These are phyloP conservation scores for Lophius americanus DNA, from an alignment of 2,797 vertebrate genomes.

Conservation along the genomic window DNA sequence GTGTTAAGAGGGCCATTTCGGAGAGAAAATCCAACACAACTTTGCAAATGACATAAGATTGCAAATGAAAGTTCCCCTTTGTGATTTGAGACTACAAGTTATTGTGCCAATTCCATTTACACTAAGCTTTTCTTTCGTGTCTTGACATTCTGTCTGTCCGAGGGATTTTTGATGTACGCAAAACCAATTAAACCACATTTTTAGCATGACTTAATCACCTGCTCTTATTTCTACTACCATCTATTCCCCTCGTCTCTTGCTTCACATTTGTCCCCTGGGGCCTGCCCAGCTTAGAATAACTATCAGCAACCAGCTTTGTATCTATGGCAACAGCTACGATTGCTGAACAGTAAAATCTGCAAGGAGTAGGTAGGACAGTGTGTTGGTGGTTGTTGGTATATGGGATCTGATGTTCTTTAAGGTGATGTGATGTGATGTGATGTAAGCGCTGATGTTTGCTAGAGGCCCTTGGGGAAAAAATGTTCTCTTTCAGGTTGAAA, in stretches of 20 bases:
- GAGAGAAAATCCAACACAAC: neutral
- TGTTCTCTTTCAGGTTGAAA: constrained; percentile 3
- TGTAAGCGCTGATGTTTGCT: neutral
- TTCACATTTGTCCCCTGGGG: constrained; percentile 69
- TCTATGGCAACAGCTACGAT: constrained; percentile 78
- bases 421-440: constrained; percentile 28
- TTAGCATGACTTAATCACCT: constrained; percentile 8
- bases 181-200: constrained; percentile 15
- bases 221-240: constrained; percentile 34
- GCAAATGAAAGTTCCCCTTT: constrained; percentile 30
- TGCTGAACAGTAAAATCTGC: constrained; percentile 44
- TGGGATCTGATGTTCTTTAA: constrained; percentile 5
- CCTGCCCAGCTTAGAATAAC: constrained; percentile 78
- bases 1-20: constrained; percentile 28
- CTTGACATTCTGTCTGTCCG: neutral
- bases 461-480: neutral
- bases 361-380: constrained; percentile 16
- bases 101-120: constrained; percentile 20
- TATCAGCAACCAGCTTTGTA: constrained; percentile 73
- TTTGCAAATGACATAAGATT: constrained; percentile 2
- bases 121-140: constrained; percentile 21
- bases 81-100: constrained; percentile 18
- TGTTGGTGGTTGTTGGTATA: constrained; percentile 30
- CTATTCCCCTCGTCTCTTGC: constrained; percentile 47
- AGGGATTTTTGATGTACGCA: neutral